A percentile compares a stretch with the other conserved stretches of the same genome.
Conservation (phyloP, 2,113 vertebrate species). For the Pteropus alecto region DNA sequence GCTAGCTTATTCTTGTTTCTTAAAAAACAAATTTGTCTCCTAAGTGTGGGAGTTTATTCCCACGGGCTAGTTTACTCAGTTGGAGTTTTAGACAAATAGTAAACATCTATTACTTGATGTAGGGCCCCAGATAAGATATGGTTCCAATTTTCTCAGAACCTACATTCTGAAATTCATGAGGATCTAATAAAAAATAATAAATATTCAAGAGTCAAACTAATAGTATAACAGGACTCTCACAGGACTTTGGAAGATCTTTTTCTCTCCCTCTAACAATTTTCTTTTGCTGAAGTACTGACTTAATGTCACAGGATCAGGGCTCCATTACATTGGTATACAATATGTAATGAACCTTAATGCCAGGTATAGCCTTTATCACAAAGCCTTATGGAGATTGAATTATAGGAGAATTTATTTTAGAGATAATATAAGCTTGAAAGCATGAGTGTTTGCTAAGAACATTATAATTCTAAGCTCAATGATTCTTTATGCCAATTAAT, state of each 20-base stretch:
- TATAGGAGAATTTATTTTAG: slow-evolving; percentile 31
- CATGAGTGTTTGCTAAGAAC: slow-evolving; percentile 30
- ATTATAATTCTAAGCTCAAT: slow-evolving; percentile 26
- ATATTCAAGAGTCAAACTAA: neutral
- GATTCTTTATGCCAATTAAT: slow-evolving; percentile 3
- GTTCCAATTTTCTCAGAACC: neutral
- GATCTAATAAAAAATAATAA: neutral
- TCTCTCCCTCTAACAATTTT: neutral
- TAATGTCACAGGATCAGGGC: neutral
- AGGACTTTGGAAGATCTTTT: neutral
- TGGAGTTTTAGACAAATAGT: neutral
- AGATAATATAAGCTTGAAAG: slow-evolving; percentile 24
- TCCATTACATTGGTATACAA: neutral
- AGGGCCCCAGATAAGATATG: too few species aligned
- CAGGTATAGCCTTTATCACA: slow-evolving; percentile 21
- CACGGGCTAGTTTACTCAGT: neutral
- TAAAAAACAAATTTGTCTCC: neutral
- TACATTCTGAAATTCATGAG: neutral
- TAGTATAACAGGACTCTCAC: neutral
- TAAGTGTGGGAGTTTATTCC: neutral
- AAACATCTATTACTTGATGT: neutral
- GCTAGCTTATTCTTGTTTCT: neutral
- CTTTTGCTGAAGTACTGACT: neutral
- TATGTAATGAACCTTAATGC: neutral
- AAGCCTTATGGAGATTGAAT: slow-evolving; percentile 5